Conservation (phyloP, 1,140 invertebrate species). For the Plutomurus gul region DNA sequence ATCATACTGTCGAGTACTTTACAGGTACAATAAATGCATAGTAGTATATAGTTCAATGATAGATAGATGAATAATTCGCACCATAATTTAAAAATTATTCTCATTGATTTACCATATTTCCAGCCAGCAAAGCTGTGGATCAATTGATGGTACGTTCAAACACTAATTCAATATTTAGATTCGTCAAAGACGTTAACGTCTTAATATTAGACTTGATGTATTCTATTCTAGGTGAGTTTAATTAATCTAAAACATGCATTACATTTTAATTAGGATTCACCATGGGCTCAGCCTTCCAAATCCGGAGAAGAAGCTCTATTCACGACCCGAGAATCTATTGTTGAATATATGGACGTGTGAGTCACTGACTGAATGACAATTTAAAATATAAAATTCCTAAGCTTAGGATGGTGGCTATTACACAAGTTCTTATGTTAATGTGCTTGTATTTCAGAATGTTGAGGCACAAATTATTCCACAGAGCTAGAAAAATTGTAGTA, state of each 20-base stretch:
- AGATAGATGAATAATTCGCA: background rate
- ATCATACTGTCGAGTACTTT: slow-evolving; percentile 96
- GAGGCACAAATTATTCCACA: slow-evolving; percentile 91
- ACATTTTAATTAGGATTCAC: too few species aligned
- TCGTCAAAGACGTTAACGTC: too few species aligned
- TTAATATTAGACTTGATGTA: too few species aligned
- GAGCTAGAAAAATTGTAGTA: slow-evolving; percentile 85
- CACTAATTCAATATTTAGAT: too few species aligned
- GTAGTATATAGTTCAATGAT: background rate
- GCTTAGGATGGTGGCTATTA: background rate
- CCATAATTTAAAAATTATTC: background rate
- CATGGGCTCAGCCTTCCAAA: slow-evolving; percentile 74
- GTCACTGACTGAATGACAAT: slow-evolving; percentile 51
- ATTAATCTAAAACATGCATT: too few species aligned
- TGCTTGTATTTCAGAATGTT: slow-evolving; percentile 68
- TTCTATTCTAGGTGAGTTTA: too few species aligned
- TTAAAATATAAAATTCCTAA: background rate
- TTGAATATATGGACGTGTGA: slow-evolving; percentile 75
- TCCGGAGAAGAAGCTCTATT: slow-evolving; percentile 76
- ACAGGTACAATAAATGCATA: slow-evolving; percentile 68
- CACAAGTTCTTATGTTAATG: background rate
- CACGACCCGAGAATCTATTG: slow-evolving; percentile 75
- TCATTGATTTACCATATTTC: slow-evolving; percentile 14
- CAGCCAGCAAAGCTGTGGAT: slow-evolving; percentile 85
- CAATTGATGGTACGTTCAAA: too few species aligned